A percentile compares a stretch with the other conserved stretches of the same genome.
phyloP scores from a whole-genome alignment of 2,113 vertebrate genomes.

The Tamias sibiricus region DNA sequence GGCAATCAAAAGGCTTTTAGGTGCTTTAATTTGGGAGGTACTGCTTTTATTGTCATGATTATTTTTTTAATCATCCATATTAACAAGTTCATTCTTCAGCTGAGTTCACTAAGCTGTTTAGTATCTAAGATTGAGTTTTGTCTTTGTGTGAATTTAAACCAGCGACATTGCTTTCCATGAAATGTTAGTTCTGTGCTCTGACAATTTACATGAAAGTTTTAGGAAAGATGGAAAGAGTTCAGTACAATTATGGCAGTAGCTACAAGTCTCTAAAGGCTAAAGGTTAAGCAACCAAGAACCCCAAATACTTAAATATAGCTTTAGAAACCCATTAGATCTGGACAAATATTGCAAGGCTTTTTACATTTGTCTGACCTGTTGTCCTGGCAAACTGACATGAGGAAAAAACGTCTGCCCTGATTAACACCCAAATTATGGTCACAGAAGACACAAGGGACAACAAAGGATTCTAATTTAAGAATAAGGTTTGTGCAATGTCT shows the following conservation, averaged over 20 bases:
- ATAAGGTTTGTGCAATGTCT: not conserved
- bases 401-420: not conserved
- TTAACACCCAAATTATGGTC: not conserved
- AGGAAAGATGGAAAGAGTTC: not conserved
- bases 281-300: not conserved
- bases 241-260: not conserved
- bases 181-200: not conserved
- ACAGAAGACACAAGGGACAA: not conserved
- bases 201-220: not conserved
- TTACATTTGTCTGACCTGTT: not conserved
- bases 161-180: not conserved
- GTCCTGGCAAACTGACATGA: not conserved
- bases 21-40: not conserved
- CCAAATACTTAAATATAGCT: not conserved
- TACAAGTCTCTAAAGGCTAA: not conserved
- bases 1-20: not conserved
- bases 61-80: not conserved
- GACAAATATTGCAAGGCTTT: not conserved
- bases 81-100: not conserved
- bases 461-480: conserved; percentile 37
- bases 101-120: not conserved
- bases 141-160: conserved; percentile 47
- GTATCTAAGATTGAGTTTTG: not conserved
- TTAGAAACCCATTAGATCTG: conserved; percentile 28
- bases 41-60: not conserved